These are phyloP conservation scores for Lota lota DNA, from an alignment of 2,113 vertebrate species.

Conservation along the genomic window DNA sequence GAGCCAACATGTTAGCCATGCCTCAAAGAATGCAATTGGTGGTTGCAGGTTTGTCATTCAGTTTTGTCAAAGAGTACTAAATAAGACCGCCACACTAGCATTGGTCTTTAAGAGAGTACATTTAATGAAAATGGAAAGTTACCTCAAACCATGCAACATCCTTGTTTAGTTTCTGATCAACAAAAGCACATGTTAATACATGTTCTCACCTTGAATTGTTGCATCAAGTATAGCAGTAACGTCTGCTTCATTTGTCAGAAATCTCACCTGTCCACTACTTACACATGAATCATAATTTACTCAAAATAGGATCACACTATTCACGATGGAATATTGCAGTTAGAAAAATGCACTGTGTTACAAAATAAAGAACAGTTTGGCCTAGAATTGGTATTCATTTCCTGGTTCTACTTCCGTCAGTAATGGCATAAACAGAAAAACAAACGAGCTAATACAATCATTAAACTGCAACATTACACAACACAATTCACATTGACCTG, in stretches of 20 bases:
- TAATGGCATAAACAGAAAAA: no score
- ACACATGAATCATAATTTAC: constrained; percentile 60
- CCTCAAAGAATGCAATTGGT: constrained; percentile 68
- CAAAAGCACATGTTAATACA: not conserved
- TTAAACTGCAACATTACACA: no score
- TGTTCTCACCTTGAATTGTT: no score
- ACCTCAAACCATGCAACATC: no score
- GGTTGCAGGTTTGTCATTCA: constrained; percentile 69
- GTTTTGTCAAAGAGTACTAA: constrained; percentile 77
- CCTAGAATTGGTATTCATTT: no score
- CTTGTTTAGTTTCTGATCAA: not conserved
- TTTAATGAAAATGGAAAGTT: no score
- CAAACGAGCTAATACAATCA: no score
- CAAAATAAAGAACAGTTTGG: no score
- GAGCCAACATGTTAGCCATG: constrained; percentile 23
- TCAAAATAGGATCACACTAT: not conserved
- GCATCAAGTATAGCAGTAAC: constrained; percentile 20
- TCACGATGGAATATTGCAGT: no score
- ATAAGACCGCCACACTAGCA: constrained; percentile 74
- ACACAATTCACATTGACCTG: no score
- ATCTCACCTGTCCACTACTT: constrained; percentile 77
- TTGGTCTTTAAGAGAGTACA: not conserved
- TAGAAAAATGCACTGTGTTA: no score
- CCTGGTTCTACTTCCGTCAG: no score
- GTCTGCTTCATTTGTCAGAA: constrained; percentile 63